Evolutionary conservation across 2,888 invertebrate genomes (phyloP), one percentile per base, ranked within the genome.

Genomic region (Coronaproctus castanopsis): DNA sequence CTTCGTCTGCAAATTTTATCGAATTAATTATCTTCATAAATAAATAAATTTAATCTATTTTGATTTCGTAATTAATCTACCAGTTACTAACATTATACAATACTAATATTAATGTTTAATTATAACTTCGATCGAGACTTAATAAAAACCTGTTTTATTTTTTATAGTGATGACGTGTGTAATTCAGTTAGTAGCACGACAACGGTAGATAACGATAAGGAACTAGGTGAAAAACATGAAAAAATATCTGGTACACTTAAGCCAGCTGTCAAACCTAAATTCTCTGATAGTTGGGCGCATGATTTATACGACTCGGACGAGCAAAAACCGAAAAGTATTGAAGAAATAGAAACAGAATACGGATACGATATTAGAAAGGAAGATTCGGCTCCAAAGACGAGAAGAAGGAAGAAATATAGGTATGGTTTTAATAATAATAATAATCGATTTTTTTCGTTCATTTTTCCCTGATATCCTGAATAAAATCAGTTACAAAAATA

Each of bases 361-460:
- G 93, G 93, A 0, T 96, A 95, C 71, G 95, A 97, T 68, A 96
- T 96, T 64, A 77, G 93, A 55, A 87, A 85, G 67, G 92, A 92
- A 70, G 91, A 91, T 68, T 87, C 87, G 0, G 87, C 92, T 1
- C 92, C 92, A 0, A 81, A 88, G 67, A 87, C 91, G 0, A 75
- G 91, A 58, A 80, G 91, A 65, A 81, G 89, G 66, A 77, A 89
- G 65, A 77, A 87, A 75, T 92, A 91, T 71, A 90, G 89, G 87
- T 87, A 72, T 75, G 68, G 68, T 1, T 51, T 23, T n/a, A 2
- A 18, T 24, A 52, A 23, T 57, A 23, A 22, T 52, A 5, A 14
- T 36, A 36, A 36, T 14, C 36, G 36, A 36, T 36, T 8, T 8
- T 14, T 14, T 36, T 36, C 14, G 14, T 36, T 36, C 5, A 8